Base-by-base conservation (phyloP, 2,888 invertebrate species). In the Icerya purchasi region DNA sequence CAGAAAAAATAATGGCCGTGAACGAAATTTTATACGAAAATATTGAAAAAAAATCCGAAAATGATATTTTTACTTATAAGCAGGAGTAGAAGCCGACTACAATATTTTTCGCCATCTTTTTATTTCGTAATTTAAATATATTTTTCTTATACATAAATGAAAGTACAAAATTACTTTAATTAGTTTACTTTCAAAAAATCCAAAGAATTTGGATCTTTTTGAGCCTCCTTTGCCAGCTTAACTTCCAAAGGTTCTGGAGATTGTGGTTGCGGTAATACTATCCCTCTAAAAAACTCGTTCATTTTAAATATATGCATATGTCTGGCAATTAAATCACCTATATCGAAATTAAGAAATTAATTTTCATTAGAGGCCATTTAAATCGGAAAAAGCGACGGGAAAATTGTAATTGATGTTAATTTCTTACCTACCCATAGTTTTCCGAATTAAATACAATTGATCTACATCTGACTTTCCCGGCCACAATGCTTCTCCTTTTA, bases 381-480 rank as follows among this genome's bases (percentile, higher is more conserved):
- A n/a, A n/a, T n/a, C n/a, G n/a, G n/a, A n/a, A n/a, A n/a, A n/a
- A n/a, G n/a, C n/a, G n/a, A n/a, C n/a, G n/a, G n/a, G n/a, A n/a
- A n/a, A n/a, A n/a, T n/a, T n/a, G n/a, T n/a, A n/a, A n/a, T n/a
- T n/a, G n/a, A n/a, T n/a, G n/a, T n/a, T n/a, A n/a, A n/a, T n/a
- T n/a, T n/a, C 21, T 19, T 22, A 25, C 63, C 62, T 64, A 69
- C 78, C 97, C 62, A 97, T 77, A 1, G 94, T 94, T 72, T 86
- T 86, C 68, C 92, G 78, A 69, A 98, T 98, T 67, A 96, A 79
- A 75, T 92, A 97, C 59, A 98, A 75, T 73, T 98, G 97, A 75
- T 98, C 98, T 22, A 98, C 87, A 72, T 98, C 98, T 36, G 96
- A 96, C 72, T 94, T 89, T 50, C 98, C 98, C 0, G 98, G 97